Evolutionary conservation across 2,888 invertebrate genomes (phyloP), one percentile per base, ranked within the genome.

Genomic region (Oscheius myriophilus): DNA sequence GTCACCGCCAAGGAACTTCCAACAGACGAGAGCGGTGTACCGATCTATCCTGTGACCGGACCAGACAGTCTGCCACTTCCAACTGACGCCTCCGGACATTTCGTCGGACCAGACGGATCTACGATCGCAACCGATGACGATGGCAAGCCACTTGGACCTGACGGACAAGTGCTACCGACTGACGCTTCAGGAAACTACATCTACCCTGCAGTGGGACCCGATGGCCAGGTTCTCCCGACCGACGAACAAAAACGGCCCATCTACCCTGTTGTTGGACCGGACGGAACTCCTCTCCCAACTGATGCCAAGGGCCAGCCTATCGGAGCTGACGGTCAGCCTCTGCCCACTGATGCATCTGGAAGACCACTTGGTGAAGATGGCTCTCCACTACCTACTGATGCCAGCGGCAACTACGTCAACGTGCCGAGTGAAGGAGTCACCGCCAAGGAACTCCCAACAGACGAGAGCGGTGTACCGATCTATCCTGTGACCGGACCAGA

Each of bases 1-100:
- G 49, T 69, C 63, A 55, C 62, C 18, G 64, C 69, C 33, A 23
- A 46, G 42, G 45, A 45, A 0, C 65, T 69, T 9, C 72, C 75
- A 14, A 82, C 76, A 18, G 78, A 82, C 45, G 75, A 39, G 11
- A 43, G 59, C n/a, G 81, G 80, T 18, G 64, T 69, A 25, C 72
- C 61, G 61, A 69, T 71, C 42, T 69, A 67, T 23, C 69, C 65
- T 11, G 76, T 58, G 26, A 33, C 76, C 25, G 78, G 71, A 43
- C 67, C 75, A 14, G 78, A 79, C 25, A 70, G 71, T 6, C 25
- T 53, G 54, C 65, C 64, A 11, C 52, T 74, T 11, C 72, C 75
- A 49, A 77, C 77, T 0, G 77, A 77, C 64, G 52, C 74, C 7
- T n/a, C 33, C 18, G 42, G 42, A 6, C 39, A 41, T 18, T 41